These are phyloP conservation scores for Suncus etruscus DNA, from an alignment of 2,113 vertebrate genomes.

Conservation along the genomic window DNA sequence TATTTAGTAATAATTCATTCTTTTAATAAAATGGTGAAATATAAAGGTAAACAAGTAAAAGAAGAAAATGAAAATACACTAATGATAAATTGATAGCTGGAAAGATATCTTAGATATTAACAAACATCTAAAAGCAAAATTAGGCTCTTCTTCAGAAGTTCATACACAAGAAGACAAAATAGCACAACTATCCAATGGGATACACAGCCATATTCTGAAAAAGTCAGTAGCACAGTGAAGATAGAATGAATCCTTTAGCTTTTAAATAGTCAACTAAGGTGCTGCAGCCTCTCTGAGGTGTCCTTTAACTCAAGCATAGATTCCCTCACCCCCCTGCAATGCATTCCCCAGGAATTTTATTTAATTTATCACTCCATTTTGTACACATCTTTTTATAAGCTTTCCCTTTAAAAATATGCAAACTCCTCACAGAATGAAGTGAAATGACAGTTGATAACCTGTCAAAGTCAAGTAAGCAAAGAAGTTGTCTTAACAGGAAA, in stretches of 20 bases:
- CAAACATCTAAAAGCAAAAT: conserved; percentile 14
- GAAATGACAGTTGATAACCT: conserved; percentile 3
- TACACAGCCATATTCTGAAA: background rate
- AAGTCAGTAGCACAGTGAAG: background rate
- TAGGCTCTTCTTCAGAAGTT: conserved; percentile 23
- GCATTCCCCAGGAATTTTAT: background rate
- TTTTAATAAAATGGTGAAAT: background rate
- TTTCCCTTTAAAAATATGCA: background rate
- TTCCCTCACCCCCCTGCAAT: background rate
- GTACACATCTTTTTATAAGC: background rate
- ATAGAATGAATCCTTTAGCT: background rate
- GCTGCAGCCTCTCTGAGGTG: background rate
- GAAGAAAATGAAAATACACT: background rate
- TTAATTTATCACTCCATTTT: background rate
- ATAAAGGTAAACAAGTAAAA: background rate
- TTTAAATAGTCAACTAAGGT: background rate
- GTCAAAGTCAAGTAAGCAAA: background rate
- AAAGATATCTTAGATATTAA: conserved; percentile 41
- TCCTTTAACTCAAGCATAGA: background rate
- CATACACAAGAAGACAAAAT: background rate
- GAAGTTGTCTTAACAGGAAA: background rate
- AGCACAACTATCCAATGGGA: background rate
- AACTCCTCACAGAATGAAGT: background rate
- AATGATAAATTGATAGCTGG: conserved; percentile 15
- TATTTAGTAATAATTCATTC: background rate